Conservation (phyloP, 2,888 invertebrate genomes). For the Antitype chi region DNA sequence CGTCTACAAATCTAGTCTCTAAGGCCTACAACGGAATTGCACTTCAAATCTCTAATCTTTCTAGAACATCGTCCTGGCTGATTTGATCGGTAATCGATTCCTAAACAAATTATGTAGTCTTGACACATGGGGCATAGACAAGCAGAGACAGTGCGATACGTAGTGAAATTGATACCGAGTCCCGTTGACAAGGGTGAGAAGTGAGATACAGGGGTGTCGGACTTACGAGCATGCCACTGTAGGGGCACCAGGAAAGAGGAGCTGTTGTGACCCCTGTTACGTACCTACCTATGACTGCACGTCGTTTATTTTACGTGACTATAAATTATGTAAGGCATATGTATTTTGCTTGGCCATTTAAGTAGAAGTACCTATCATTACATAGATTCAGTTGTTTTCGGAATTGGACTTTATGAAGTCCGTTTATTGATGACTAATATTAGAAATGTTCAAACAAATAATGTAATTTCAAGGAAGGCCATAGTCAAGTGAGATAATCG, state of each 20-base stretch:
- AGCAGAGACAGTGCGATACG: constrained; percentile 24
- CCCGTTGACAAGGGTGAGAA: constrained; percentile 61
- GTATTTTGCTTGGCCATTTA: background rate
- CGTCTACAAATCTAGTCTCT: too few species aligned
- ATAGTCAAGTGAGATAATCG: background rate
- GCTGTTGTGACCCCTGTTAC: constrained; percentile 24
- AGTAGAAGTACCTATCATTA: too few species aligned
- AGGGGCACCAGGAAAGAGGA: constrained; percentile 34
- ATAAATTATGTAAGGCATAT: background rate
- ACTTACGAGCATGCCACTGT: constrained; percentile 29
- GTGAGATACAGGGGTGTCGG: constrained; percentile 54
- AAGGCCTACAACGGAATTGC: too few species aligned
- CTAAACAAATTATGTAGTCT: constrained; percentile 28
- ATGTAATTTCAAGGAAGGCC: background rate
- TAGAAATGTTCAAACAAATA: background rate
- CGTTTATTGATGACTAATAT: background rate
- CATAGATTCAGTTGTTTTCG: background rate
- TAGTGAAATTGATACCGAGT: constrained; percentile 59
- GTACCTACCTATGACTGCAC: background rate
- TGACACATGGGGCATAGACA: constrained; percentile 42
- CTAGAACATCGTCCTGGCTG: background rate
- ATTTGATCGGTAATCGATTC: background rate
- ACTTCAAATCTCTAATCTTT: background rate
- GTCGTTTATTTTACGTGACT: constrained; percentile 24
- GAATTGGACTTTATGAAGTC: background rate